These are phyloP conservation scores for Hirundichthys speculiger DNA, from an alignment of 2,113 vertebrate species.

Conservation along the genomic window DNA sequence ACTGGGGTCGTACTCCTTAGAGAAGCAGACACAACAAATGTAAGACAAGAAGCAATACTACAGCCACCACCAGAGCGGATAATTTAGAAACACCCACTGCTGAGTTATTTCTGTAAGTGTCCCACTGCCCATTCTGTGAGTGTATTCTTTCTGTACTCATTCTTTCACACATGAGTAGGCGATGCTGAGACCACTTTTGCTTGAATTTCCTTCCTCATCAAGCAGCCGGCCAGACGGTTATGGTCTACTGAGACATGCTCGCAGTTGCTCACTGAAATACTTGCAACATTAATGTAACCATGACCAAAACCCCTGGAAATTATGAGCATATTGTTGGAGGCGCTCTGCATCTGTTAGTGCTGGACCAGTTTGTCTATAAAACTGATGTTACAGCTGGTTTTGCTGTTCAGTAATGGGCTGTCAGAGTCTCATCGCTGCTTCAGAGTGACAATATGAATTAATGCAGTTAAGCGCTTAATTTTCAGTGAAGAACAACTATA, in stretches of 20 bases:
- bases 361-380: conserved; percentile 47
- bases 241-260: conserved; percentile 44
- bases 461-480: conserved; percentile 47
- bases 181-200: conserved; percentile 38
- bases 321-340: conserved; percentile 59
- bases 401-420: conserved; percentile 61
- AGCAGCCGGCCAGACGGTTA: conserved; percentile 65
- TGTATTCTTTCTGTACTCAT: conserved; percentile 35
- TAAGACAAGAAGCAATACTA: conserved; percentile 17
- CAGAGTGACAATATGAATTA: conserved; percentile 41
- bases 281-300: conserved; percentile 43
- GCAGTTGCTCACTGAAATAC: conserved; percentile 28
- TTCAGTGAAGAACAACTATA: conserved; percentile 43
- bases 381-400: conserved; percentile 71
- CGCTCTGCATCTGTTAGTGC: conserved; percentile 58
- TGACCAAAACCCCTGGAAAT: conserved; percentile 48
- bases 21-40: conserved; percentile 12
- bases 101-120: conserved; percentile 53
- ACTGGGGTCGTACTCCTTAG: conserved; percentile 17
- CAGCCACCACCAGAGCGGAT: conserved; percentile 32
- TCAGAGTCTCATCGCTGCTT: conserved; percentile 41
- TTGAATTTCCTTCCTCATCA: conserved; percentile 33
- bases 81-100: conserved; percentile 59
- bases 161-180: conserved; percentile 44
- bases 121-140: conserved; percentile 44